phyloP scores from a whole-genome alignment of 2,113 vertebrate genomes.

The Hyperopisus bebe region DNA sequence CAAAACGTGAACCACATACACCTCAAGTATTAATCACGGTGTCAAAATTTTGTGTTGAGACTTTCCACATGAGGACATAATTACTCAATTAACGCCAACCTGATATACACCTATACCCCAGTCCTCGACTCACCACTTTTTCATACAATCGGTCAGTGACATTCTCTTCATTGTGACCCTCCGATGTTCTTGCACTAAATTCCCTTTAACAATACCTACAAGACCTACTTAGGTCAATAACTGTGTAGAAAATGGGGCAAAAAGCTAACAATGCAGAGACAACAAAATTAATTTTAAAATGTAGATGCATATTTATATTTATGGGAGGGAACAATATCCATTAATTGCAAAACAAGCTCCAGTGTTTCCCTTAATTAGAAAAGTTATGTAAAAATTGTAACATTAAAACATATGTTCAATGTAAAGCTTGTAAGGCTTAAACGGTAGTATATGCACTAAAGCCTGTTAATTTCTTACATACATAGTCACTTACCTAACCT shows the following conservation, averaged over 20 bases:
- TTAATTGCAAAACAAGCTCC: conserved; percentile 20
- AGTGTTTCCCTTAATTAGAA: neutral
- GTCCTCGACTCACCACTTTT: neutral
- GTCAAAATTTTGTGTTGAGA: neutral
- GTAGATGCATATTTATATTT: neutral
- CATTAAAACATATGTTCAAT: neutral
- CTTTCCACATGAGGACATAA: neutral
- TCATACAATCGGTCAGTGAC: neutral
- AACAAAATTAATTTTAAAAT: neutral
- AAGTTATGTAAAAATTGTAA: neutral
- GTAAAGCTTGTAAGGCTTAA: neutral
- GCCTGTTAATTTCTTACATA: neutral
- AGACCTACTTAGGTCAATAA: neutral
- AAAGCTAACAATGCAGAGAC: neutral
- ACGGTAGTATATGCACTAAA: neutral
- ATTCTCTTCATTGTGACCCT: neutral
- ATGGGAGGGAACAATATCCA: neutral
- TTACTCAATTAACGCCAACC: neutral
- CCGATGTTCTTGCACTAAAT: neutral
- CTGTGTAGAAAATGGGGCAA: neutral
- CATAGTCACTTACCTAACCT: neutral
- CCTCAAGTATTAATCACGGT: neutral
- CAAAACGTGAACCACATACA: neutral
- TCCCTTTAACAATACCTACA: neutral
- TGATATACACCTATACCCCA: neutral